Evolutionary conservation across 1,140 invertebrate species (phyloP), one percentile per base, ranked within the genome.

Genomic region (Amphibalanus amphitrite): DNA sequence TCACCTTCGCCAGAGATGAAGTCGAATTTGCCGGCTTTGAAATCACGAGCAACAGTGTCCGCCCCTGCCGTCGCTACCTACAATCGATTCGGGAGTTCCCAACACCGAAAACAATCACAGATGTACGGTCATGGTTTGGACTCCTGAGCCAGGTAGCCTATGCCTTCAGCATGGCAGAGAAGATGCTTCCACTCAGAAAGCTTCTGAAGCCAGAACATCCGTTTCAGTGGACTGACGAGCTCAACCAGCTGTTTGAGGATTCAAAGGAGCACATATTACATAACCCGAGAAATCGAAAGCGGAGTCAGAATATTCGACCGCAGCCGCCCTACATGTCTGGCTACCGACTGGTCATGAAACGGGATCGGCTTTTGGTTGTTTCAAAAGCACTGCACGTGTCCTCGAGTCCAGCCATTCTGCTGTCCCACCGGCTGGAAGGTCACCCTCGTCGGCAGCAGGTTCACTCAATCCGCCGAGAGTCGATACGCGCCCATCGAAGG

Each of bases 301-400:
- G 33, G 33, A 17, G 71, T 71, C 8, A 15, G 59, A 65, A 71
- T 71, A 3, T 73, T 71, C 67, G 69, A 73, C 17, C 47, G 69
- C 40, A 71, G 69, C 13, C 26, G 38, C 17, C 26, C 3, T 0
- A 71, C 69, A 23, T 73, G 72, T 28, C 69, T 71, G 28, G 72
- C 69, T 13, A 73, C 69, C 29, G 72, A 73, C 30, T 73, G 72
- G 72, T 47, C 30, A n/a, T 70, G 67, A 38, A 28, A 28, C 1
- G 40, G 72, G 13, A 65, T 73, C n/a, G 69, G 72, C 8, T 70
- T 70, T 26, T 59, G 70, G 26, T 20, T 72, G 4, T 28, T 73
- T 3, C 69, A 73, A 38, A 30, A 73, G 64, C 64, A 72, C 64
- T 65, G 64, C 64, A 6, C 64, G 6, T 65, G 64, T 26, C 23